These are phyloP conservation scores for Sebastes fasciatus DNA, from an alignment of 2,113 vertebrate species.

Conservation along the genomic window DNA sequence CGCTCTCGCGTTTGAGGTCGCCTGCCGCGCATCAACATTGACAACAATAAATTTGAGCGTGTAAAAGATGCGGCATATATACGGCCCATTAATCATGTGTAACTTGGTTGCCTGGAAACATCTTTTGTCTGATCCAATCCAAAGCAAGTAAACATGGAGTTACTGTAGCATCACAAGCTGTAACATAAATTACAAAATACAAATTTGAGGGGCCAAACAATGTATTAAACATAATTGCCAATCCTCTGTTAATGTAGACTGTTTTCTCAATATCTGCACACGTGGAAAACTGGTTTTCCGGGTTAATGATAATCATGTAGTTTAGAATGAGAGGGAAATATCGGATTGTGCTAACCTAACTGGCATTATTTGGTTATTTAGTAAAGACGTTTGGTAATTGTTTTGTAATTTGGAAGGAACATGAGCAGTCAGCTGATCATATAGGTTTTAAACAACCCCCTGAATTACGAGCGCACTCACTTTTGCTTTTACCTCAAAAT, in stretches of 20 bases:
- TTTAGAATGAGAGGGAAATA: not conserved
- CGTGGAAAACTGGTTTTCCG: not conserved
- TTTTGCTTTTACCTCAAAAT: not conserved
- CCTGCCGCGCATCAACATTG: no score
- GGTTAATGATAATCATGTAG: not conserved
- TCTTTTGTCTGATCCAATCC: not conserved
- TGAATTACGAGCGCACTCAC: not conserved
- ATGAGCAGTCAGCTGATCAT: not conserved
- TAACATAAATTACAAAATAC: not conserved
- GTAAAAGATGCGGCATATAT: no score
- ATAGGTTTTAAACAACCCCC: not conserved
- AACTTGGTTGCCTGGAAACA: constrained; percentile 4
- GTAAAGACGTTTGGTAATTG: not conserved
- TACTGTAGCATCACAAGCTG: not conserved
- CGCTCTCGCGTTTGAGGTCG: no score
- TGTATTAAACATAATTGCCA: not conserved
- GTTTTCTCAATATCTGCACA: not conserved
- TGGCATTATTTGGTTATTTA: not conserved
- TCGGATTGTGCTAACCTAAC: not conserved
- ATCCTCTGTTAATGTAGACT: not conserved
- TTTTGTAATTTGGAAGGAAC: not conserved
- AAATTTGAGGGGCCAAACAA: not conserved
- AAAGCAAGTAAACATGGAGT: not conserved
- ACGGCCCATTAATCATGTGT: not conserved
- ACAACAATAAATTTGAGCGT: no score